phyloP scores from a whole-genome alignment of 1,140 invertebrate species.

The Druon quercuslanigerum region DNA sequence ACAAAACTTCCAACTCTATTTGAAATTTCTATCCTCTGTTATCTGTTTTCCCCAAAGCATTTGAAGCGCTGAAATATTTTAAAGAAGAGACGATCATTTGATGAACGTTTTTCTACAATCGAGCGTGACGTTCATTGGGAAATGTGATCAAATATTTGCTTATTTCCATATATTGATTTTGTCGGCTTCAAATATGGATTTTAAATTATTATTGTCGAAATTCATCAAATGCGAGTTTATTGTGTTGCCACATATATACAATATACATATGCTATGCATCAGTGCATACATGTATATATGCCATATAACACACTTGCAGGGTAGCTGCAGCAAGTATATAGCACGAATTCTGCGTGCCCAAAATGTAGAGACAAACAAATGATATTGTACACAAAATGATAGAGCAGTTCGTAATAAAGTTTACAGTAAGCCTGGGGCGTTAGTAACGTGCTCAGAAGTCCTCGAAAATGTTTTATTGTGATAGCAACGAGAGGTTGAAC shows the following conservation, averaged over 20 bases:
- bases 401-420: constrained; percentile 30
- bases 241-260: background rate
- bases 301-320: no score
- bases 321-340: background rate
- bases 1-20: no score
- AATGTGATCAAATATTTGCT: constrained; percentile 7
- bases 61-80: background rate
- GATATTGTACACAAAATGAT: background rate
- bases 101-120: background rate
- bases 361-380: background rate
- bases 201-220: background rate
- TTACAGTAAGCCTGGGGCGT: constrained; percentile 21
- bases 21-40: no score
- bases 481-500: constrained; percentile 37
- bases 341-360: background rate
- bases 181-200: background rate
- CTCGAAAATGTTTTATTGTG: constrained; percentile 44
- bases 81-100: background rate
- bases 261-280: no score
- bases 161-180: background rate
- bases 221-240: background rate
- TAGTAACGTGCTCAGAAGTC: constrained; percentile 34
- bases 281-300: no score
- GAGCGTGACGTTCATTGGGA: background rate
- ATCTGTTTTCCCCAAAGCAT: no score